These are phyloP conservation scores for Ferrisia virgata DNA, from an alignment of 2,888 invertebrate species.

Conservation along the genomic window DNA sequence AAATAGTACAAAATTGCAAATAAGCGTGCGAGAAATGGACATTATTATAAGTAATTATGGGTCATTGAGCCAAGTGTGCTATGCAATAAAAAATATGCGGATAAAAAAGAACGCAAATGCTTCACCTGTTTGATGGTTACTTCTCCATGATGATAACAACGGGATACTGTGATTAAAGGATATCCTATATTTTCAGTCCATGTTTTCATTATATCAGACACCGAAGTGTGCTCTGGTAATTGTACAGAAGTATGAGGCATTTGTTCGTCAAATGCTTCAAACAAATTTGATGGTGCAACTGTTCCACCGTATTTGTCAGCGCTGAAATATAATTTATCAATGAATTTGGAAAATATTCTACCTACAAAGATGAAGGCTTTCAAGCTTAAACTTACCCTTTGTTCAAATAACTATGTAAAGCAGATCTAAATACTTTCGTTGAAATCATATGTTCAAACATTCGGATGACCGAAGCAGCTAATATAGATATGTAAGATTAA, in stretches of 20 bases:
- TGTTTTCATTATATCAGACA: conserved; percentile 65
- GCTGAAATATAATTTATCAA: background rate
- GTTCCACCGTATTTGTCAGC: conserved; percentile 43
- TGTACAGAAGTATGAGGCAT: conserved; percentile 48
- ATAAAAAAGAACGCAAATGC: too few species aligned
- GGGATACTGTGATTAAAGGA: conserved; percentile 62
- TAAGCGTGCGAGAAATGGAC: background rate
- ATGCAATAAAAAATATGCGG: background rate
- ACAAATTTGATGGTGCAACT: conserved; percentile 48
- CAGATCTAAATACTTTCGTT: conserved; percentile 56
- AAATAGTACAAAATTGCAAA: background rate
- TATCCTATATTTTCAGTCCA: conserved; percentile 73
- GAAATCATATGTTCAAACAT: conserved; percentile 68
- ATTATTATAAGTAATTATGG: too few species aligned
- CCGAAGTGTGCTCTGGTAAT: background rate
- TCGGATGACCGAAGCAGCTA: conserved; percentile 62
- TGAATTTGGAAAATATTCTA: background rate
- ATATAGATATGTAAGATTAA: conserved; percentile 46
- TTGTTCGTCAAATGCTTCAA: conserved; percentile 53
- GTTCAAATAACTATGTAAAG: conserved; percentile 58
- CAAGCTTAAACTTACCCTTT: background rate
- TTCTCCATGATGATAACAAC: conserved; percentile 50
- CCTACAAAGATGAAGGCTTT: background rate
- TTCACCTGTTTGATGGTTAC: background rate
- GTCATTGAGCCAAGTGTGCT: too few species aligned